Evolutionary conservation across 2,113 vertebrate genomes (phyloP).

Genomic region (Aviceda subcristata): DNA sequence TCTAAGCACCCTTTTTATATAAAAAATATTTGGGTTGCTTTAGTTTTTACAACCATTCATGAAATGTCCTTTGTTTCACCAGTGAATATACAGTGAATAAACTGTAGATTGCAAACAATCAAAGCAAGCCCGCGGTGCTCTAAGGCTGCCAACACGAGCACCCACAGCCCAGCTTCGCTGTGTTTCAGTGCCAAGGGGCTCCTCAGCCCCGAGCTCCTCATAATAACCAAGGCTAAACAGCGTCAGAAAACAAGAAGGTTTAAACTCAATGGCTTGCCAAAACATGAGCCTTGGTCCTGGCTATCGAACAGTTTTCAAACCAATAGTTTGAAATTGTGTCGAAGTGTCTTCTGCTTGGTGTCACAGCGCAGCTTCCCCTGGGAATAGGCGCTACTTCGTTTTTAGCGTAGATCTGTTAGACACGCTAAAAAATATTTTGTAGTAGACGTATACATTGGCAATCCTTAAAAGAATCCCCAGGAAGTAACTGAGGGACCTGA

Average conservation of each 20-base stretch:
- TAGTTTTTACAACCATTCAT: neutral
- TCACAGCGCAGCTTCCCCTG: neutral
- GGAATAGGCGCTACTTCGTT: neutral
- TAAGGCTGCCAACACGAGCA: neutral
- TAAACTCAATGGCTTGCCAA: neutral
- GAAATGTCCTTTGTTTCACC: neutral
- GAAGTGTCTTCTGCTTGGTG: neutral
- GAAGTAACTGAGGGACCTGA: conserved; percentile 48
- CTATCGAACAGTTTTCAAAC: neutral
- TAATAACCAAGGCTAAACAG: neutral
- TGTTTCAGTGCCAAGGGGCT: neutral
- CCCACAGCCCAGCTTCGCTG: too few species aligned
- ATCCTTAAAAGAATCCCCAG: conserved; percentile 71
- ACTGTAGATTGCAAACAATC: neutral
- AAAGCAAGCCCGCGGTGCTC: neutral
- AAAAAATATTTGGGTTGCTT: neutral
- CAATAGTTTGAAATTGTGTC: neutral
- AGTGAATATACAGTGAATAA: neutral
- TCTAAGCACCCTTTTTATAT: neutral
- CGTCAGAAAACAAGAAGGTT: neutral
- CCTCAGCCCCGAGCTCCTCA: neutral
- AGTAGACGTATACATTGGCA: conserved; percentile 74
- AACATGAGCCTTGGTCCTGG: neutral
- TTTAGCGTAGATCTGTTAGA: neutral
- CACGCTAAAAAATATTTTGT: conserved; percentile 65